Conservation (phyloP, 2,888 invertebrate genomes). For the Drosophila lacicola region DNA sequence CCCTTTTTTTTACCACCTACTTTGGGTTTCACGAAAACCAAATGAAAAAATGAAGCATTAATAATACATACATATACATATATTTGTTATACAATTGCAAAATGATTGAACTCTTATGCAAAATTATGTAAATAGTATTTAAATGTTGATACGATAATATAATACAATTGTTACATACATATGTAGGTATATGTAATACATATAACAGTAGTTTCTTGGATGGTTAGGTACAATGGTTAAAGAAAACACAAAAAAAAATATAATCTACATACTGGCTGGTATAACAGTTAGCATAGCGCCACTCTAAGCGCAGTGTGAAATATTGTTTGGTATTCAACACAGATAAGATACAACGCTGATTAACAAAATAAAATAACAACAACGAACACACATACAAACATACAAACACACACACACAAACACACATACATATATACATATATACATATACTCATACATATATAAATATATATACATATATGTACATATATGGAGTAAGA, state of each 20-base stretch:
- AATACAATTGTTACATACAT: slow-evolving; percentile 24
- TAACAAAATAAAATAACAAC: slow-evolving; percentile 11
- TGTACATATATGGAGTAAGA: slow-evolving; percentile 1
- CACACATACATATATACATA: neutral
- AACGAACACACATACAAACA: slow-evolving; percentile 17
- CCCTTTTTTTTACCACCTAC: slow-evolving; percentile 21
- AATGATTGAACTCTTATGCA: slow-evolving; percentile 30
- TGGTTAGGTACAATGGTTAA: slow-evolving; percentile 39
- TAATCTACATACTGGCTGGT: slow-evolving; percentile 54
- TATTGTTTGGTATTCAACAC: slow-evolving; percentile 37
- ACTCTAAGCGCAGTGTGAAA: slow-evolving; percentile 47
- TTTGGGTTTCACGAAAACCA: slow-evolving; percentile 2
- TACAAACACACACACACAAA: slow-evolving; percentile 10
- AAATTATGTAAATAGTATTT: slow-evolving; percentile 20
- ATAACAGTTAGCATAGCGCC: slow-evolving; percentile 64
- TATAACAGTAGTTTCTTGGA: slow-evolving; percentile 4
- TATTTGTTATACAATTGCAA: slow-evolving; percentile 21
- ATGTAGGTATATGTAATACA: slow-evolving; percentile 14
- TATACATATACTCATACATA: neutral
- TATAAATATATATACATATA: slow-evolving; percentile 9
- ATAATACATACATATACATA: slow-evolving; percentile 15
- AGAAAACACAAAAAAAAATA: slow-evolving; percentile 48
- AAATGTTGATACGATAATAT: slow-evolving; percentile 24
- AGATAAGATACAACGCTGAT: slow-evolving; percentile 41
- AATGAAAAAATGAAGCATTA: slow-evolving; percentile 13